These are phyloP conservation scores for Penaeus monodon DNA, from an alignment of 2,888 invertebrate genomes.

Conservation along the genomic window DNA sequence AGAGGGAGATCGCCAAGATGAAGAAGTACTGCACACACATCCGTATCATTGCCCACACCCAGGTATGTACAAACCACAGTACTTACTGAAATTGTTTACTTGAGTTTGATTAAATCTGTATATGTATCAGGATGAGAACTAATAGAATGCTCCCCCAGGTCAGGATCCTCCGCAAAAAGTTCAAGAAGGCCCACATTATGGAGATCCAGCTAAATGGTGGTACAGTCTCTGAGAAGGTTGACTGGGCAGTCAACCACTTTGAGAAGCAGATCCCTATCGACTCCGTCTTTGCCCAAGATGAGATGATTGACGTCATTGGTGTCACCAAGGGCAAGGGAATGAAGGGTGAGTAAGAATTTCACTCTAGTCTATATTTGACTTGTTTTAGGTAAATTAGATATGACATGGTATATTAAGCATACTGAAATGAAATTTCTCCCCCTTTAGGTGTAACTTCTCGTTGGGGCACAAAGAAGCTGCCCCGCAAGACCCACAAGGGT, in stretches of 20 bases:
- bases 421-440: too few relatives aligned
- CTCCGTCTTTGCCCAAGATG: conserved; percentile 94
- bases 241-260: conserved; percentile 95
- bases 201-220: conserved; percentile 99
- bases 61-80: conserved; percentile 75
- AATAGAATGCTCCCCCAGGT: conserved; percentile 37
- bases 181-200: conserved; percentile 99
- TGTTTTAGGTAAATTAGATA: conserved; percentile 68
- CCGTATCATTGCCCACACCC: conserved; percentile 96
- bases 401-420: background rate
- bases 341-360: conserved; percentile 81
- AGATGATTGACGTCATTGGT: conserved; percentile 99
- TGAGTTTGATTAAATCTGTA: background rate
- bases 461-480: conserved; percentile 99
- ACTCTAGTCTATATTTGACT: conserved; percentile 48
- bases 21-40: conserved; percentile 98
- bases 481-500: conserved; percentile 99
- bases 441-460: conserved; percentile 94
- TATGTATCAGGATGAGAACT: too few relatives aligned
- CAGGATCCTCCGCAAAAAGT: conserved; percentile 92
- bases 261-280: conserved; percentile 93
- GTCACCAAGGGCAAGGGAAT: conserved; percentile 99
- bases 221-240: conserved; percentile 92
- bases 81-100: background rate
- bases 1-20: conserved; percentile 96